phyloP scores from a whole-genome alignment of 1,140 invertebrate genomes.

The Periplaneta americana region DNA sequence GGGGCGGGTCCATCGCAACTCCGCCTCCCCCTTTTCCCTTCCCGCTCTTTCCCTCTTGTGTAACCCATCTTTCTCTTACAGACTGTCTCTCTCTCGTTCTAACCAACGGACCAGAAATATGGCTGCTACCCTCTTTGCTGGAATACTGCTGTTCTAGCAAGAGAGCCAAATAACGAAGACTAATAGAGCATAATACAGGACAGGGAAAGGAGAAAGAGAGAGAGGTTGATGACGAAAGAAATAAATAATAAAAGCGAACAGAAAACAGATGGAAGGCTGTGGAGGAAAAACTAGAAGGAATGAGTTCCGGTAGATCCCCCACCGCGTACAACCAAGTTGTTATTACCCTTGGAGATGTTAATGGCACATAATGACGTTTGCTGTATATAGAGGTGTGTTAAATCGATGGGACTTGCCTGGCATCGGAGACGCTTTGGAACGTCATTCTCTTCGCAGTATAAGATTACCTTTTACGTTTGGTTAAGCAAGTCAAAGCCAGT shows the following conservation, averaged over 20 bases:
- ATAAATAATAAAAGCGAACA: neutral
- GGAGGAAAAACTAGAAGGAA: neutral
- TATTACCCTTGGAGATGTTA: neutral
- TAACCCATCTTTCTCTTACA: neutral
- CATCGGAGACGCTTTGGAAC: neutral
- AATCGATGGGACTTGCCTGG: constrained; percentile 2
- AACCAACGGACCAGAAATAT: constrained; percentile 13
- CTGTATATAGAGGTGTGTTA: neutral
- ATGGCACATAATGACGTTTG: constrained; percentile 7
- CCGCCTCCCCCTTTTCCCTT: constrained; percentile 6
- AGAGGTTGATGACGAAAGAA: neutral
- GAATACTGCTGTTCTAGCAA: neutral
- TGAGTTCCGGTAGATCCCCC: neutral
- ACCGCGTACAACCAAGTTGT: neutral
- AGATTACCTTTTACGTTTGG: neutral
- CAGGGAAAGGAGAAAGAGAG: neutral
- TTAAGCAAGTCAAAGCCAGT: neutral
- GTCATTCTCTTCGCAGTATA: neutral
- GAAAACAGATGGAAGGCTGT: neutral
- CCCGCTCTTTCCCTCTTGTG: neutral
- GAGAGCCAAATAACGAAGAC: neutral
- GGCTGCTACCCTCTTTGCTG: constrained; percentile 1
- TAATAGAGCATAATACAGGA: neutral
- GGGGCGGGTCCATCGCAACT: constrained; percentile 17
- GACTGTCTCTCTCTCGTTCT: neutral